Evolutionary conservation across 1,140 invertebrate species (phyloP).

Genomic region (Helicoverpa zea): DNA sequence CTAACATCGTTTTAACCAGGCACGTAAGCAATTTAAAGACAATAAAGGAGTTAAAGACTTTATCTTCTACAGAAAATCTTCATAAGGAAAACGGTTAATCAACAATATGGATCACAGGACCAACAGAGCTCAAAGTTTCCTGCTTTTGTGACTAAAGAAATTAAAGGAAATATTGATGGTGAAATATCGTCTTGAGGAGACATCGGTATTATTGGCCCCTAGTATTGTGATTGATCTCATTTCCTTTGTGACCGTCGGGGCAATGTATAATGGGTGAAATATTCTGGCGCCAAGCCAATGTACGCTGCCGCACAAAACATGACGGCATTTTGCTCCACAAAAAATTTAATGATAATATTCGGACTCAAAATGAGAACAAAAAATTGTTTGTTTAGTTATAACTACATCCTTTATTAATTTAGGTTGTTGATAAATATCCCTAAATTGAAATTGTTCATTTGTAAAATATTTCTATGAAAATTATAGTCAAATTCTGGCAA

Average conservation of each 20-base stretch:
- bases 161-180: constrained; percentile 22
- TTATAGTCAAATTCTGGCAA: too few relatives aligned
- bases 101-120: not conserved
- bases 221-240: constrained; percentile 75
- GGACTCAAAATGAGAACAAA: constrained; percentile 14
- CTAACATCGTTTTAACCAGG: too few relatives aligned
- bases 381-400: constrained; percentile 3
- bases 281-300: constrained; percentile 72
- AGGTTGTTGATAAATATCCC: not conserved
- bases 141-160: constrained; percentile 8
- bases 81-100: constrained; percentile 1
- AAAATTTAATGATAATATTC: constrained; percentile 43
- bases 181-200: constrained; percentile 9
- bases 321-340: constrained; percentile 56
- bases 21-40: too few relatives aligned
- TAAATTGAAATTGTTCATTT: not conserved
- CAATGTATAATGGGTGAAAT: constrained; percentile 74
- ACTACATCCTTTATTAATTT: not conserved
- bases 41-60: too few relatives aligned
- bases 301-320: constrained; percentile 63
- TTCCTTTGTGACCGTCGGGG: constrained; percentile 71
- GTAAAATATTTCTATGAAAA: not conserved
- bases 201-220: constrained; percentile 53
- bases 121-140: not conserved
- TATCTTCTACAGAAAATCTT: not conserved